Evolutionary conservation across 2,797 vertebrate species (phyloP).

Genomic region (Channa striata): DNA sequence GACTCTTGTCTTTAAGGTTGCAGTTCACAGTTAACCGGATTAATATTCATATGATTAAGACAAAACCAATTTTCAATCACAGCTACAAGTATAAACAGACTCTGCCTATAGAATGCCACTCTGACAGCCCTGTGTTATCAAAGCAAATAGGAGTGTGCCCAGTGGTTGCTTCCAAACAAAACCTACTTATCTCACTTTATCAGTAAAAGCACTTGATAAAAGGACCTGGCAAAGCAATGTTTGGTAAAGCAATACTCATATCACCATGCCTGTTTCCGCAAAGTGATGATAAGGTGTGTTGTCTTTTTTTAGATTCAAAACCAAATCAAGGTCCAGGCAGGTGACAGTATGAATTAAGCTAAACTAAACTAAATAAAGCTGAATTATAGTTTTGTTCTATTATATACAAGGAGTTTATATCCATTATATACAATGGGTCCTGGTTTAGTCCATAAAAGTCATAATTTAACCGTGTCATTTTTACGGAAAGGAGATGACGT

Average conservation of each 20-base stretch:
- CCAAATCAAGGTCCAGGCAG: conserved; percentile 30
- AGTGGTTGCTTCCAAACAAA: conserved; percentile 44
- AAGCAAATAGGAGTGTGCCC: conserved; percentile 18
- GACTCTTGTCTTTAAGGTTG: not conserved
- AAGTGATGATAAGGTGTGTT: conserved; percentile 21
- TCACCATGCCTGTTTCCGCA: conserved; percentile 2
- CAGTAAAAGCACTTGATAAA: conserved; percentile 35
- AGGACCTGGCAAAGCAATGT: conserved; percentile 29
- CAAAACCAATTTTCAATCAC: not conserved
- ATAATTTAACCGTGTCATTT: not conserved
- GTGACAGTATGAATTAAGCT: conserved; percentile 30
- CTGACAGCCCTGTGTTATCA: conserved; percentile 29
- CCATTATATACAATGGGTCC: not conserved
- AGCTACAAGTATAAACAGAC: conserved; percentile 1
- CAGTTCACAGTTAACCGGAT: not conserved
- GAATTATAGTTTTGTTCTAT: too few species aligned
- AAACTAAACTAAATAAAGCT: too few species aligned
- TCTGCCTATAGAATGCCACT: conserved; percentile 9
- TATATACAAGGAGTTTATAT: too few species aligned
- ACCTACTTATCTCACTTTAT: conserved; percentile 62
- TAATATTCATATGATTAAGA: conserved; percentile 5
- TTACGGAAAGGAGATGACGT: not conserved
- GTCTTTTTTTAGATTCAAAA: conserved; percentile 47
- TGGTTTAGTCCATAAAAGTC: too few species aligned
- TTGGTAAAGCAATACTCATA: conserved; percentile 30